Evolutionary conservation across 1,140 invertebrate genomes (phyloP).

Genomic region (Drosophila baimaii): DNA sequence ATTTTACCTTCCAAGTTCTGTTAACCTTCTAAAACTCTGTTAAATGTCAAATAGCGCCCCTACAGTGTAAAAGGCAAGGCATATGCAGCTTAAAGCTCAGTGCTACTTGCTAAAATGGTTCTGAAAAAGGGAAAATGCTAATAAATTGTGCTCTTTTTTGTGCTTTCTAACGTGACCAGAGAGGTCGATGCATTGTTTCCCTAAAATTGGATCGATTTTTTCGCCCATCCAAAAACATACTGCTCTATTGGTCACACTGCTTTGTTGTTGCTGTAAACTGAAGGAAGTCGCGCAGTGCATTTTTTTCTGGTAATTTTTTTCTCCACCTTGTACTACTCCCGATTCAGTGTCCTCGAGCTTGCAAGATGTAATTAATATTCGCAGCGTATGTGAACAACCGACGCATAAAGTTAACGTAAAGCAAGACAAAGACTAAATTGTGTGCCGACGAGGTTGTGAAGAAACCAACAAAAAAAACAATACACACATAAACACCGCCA

Average conservation of each 20-base stretch:
- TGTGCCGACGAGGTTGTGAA: conserved; percentile 41
- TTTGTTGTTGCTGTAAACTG: conserved; percentile 62
- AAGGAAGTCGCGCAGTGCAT: conserved; percentile 76
- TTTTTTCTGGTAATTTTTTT: conserved; percentile 79
- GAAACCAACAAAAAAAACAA: conserved; percentile 53
- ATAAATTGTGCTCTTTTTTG: too few relatives aligned
- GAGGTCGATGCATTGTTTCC: too few relatives aligned
- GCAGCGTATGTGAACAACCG: conserved; percentile 11
- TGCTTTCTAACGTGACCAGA: too few relatives aligned
- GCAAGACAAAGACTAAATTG: conserved; percentile 45
- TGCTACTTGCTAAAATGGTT: too few relatives aligned
- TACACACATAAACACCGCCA: conserved; percentile 66
- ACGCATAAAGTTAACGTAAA: conserved; percentile 17
- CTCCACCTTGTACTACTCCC: conserved; percentile 49
- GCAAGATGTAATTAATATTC: conserved; percentile 9
- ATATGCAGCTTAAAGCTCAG: too few relatives aligned
- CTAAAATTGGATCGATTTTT: too few relatives aligned
- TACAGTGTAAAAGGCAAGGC: too few relatives aligned
- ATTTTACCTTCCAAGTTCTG: too few relatives aligned
- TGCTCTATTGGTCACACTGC: conserved; percentile 37
- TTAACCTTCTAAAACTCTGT: too few relatives aligned
- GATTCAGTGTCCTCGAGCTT: conserved; percentile 12
- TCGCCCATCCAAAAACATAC: too few relatives aligned
- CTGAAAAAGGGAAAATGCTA: too few relatives aligned
- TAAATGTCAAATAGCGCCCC: too few relatives aligned